phyloP scores from a whole-genome alignment of 2,113 vertebrate species.

The Chaetodon auriga region DNA sequence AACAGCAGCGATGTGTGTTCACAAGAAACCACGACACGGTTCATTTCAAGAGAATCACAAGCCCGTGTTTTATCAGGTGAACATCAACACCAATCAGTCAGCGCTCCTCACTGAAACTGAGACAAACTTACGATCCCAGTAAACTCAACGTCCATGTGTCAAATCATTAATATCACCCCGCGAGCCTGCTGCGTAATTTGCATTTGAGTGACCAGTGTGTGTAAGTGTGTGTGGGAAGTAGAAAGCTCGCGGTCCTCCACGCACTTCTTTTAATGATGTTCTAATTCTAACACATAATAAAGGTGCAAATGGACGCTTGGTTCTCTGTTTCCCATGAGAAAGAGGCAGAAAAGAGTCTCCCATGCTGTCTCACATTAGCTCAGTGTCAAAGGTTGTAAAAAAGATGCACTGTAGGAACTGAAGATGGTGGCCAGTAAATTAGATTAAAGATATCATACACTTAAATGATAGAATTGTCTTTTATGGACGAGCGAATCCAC shows the following conservation, averaged over 20 bases:
- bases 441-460: not conserved
- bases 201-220: slow-evolving; percentile 4
- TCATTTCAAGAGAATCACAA: too few relatives aligned
- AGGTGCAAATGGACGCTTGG: slow-evolving; percentile 19
- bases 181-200: slow-evolving; percentile 23
- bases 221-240: slow-evolving; percentile 24
- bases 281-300: slow-evolving; percentile 50
- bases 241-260: not conserved
- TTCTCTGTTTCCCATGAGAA: slow-evolving; percentile 49
- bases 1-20: too few relatives aligned
- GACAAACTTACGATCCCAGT: not conserved
- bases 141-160: not conserved
- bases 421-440: not conserved
- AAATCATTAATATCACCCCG: not conserved
- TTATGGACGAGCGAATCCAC: too few relatives aligned
- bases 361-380: not conserved
- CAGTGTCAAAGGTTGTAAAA: not conserved
- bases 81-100: not conserved
- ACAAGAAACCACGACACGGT: too few relatives aligned
- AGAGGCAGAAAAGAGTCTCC: not conserved
- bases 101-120: too few relatives aligned
- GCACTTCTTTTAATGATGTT: slow-evolving; percentile 22
- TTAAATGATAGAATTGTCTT: not conserved
- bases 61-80: too few relatives aligned
- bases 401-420: too few relatives aligned